A percentile compares a stretch with the other conserved stretches of the same genome.
phyloP scores from a whole-genome alignment of 2,113 vertebrate genomes.

The Rafetus swinhoei region DNA sequence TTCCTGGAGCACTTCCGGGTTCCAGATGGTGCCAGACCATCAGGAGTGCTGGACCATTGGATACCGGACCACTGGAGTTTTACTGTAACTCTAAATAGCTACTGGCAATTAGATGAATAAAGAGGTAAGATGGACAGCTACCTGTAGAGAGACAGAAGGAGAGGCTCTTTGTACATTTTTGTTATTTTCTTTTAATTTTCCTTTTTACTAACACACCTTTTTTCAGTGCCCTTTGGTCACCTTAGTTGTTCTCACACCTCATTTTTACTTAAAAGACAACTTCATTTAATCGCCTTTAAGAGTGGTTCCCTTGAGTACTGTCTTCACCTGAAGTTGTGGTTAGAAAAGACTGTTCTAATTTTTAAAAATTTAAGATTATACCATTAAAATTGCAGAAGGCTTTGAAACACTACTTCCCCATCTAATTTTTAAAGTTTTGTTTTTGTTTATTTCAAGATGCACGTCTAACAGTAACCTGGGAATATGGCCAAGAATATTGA shows the following conservation, averaged over 20 bases:
- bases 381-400: not conserved
- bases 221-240: not conserved
- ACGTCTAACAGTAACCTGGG: slow-evolving; percentile 16
- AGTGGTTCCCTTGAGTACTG: not conserved
- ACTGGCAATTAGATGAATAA: not conserved
- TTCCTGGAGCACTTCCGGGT: no score
- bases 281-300: not conserved
- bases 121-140: not conserved
- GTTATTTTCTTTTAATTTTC: not conserved
- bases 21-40: no score
- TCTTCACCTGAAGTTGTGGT: not conserved
- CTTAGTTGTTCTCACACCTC: not conserved
- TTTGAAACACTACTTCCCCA: not conserved
- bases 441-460: slow-evolving; percentile 2
- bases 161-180: not conserved
- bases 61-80: no score
- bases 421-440: not conserved
- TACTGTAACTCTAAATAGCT: not conserved
- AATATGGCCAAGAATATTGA: not conserved
- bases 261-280: not conserved
- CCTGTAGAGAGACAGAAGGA: not conserved
- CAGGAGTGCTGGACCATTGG: no score
- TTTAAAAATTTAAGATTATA: not conserved
- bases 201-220: not conserved
- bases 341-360: not conserved